phyloP scores from a whole-genome alignment of 2,888 invertebrate species.

The Tinea semifulvella region DNA sequence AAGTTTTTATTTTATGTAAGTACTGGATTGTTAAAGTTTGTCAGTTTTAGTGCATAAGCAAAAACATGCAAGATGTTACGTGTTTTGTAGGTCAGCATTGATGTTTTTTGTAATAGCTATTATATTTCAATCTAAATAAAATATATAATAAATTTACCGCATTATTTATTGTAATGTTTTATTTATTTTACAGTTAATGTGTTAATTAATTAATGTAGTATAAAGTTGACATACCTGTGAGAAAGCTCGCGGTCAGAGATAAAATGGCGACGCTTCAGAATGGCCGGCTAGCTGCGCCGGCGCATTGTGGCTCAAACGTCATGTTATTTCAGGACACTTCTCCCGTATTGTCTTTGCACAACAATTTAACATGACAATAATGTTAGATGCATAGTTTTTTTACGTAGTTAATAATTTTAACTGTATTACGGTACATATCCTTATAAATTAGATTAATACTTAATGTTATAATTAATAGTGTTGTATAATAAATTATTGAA shows the following conservation, averaged over 20 bases:
- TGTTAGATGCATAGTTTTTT: too few relatives aligned
- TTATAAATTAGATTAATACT: slow-evolving; percentile 5
- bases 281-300: slow-evolving; percentile 44
- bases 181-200: too few relatives aligned
- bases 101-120: slow-evolving; percentile 29
- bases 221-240: slow-evolving; percentile 48
- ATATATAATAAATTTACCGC: too few relatives aligned
- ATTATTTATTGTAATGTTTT: too few relatives aligned
- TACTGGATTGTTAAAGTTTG: background rate
- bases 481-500: too few relatives aligned
- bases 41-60: background rate
- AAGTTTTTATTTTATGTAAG: background rate
- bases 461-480: slow-evolving; percentile 1
- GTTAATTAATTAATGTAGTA: slow-evolving; percentile 17
- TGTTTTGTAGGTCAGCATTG: slow-evolving; percentile 54
- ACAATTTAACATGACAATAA: slow-evolving; percentile 9
- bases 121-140: background rate
- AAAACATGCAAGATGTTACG: slow-evolving; percentile 61
- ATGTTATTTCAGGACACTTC: slow-evolving; percentile 67
- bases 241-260: slow-evolving; percentile 58
- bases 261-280: slow-evolving; percentile 65
- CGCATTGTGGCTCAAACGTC: slow-evolving; percentile 44
- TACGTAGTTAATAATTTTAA: too few relatives aligned
- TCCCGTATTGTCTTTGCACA: slow-evolving; percentile 33
- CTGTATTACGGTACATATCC: background rate